Percentiles rank a stretch among this genome's conserved stretches.
These are phyloP conservation scores for Ctenopoma kingsleyae DNA, from an alignment of 2,797 vertebrate genomes.

Conservation along the genomic window DNA sequence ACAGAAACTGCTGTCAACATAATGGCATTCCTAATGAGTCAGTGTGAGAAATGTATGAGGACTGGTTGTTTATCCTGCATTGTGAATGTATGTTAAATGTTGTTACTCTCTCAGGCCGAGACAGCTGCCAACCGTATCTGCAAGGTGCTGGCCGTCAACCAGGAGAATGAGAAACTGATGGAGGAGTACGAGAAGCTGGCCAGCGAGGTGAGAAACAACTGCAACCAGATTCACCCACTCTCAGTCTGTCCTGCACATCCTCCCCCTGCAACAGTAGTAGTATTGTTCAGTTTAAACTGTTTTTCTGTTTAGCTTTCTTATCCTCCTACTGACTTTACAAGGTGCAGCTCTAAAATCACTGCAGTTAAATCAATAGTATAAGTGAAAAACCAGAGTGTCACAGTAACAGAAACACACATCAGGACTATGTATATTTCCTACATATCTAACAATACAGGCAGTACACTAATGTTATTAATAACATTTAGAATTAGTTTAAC, in stretches of 20 bases:
- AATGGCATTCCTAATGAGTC: not conserved
- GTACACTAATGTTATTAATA: no score
- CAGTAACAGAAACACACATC: not conserved
- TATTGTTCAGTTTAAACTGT: not conserved
- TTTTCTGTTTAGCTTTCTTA: constrained; percentile 3
- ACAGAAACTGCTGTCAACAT: not conserved
- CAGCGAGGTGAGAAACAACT: constrained; percentile 88
- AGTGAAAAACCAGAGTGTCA: not conserved
- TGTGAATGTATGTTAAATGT: not conserved
- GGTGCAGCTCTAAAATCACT: not conserved
- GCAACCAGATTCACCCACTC: constrained; percentile 26
- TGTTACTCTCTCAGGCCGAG: constrained; percentile 85
- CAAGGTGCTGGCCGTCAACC: constrained; percentile 94
- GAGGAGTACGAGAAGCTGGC: constrained; percentile 94
- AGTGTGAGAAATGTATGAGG: not conserved
- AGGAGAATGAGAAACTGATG: constrained; percentile 95
- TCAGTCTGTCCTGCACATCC: constrained; percentile 37
- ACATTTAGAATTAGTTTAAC: no score
- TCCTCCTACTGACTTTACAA: not conserved
- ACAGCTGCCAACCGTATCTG: constrained; percentile 95
- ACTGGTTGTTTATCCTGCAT: not conserved
- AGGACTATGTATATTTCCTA: not conserved
- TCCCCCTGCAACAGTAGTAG: constrained; percentile 18
- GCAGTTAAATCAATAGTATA: constrained; percentile 1
- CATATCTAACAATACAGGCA: not conserved